Evolutionary conservation across 1,140 invertebrate species (phyloP).

Genomic region (Atta texana): DNA sequence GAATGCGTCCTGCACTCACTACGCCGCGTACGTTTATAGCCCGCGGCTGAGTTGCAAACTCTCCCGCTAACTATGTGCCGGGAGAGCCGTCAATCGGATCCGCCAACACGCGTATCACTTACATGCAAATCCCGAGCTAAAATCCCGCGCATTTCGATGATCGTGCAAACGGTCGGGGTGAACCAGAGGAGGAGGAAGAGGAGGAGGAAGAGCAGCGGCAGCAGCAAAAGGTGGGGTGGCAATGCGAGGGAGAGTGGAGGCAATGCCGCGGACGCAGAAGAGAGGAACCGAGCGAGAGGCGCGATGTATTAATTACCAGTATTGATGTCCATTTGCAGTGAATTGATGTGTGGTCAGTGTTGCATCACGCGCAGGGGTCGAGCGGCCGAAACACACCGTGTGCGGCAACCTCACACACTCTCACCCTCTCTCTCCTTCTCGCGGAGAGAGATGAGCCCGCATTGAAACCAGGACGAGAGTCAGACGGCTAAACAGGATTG

Average conservation of each 20-base stretch:
- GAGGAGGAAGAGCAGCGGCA: constrained; percentile 43
- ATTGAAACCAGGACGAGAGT: constrained; percentile 76
- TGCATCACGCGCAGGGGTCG: constrained; percentile 85
- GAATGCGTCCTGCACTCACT: constrained; percentile 58
- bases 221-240: constrained; percentile 31
- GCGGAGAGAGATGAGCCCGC: constrained; percentile 79
- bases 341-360: constrained; percentile 87
- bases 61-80: constrained; percentile 69
- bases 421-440: constrained; percentile 21
- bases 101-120: constrained; percentile 84
- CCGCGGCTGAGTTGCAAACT: constrained; percentile 66
- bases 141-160: constrained; percentile 81
- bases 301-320: constrained; percentile 87
- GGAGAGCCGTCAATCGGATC: constrained; percentile 83
- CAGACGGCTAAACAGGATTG: constrained; percentile 61
- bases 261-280: constrained; percentile 15
- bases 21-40: constrained; percentile 35
- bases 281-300: constrained; percentile 76
- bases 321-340: constrained; percentile 87
- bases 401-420: constrained; percentile 58
- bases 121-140: constrained; percentile 84
- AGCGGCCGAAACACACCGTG: constrained; percentile 79
- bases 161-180: constrained; percentile 73
- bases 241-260: constrained; percentile 26
- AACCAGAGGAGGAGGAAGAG: constrained; percentile 65